These are phyloP conservation scores for Mionectes macconnelli DNA, from an alignment of 2,113 vertebrate species.

Conservation along the genomic window DNA sequence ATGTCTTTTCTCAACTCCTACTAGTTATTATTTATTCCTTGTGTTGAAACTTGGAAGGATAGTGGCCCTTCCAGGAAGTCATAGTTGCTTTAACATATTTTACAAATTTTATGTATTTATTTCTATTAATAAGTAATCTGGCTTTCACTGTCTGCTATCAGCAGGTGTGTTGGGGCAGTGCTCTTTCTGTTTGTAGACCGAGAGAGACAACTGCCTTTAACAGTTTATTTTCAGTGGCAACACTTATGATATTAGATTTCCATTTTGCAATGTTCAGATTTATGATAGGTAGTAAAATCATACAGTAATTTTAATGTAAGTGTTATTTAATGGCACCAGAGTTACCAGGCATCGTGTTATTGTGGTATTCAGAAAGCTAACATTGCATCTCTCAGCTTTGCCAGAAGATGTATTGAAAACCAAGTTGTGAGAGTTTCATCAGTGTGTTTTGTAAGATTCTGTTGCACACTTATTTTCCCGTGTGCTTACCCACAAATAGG, in stretches of 20 bases:
- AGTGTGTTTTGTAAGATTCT: neutral
- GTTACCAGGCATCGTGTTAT: neutral
- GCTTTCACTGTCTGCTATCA: neutral
- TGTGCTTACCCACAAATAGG: neutral
- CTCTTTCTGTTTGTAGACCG: neutral
- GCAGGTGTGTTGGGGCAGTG: neutral
- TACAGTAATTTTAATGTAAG: neutral
- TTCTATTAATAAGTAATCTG: neutral
- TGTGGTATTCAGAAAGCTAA: neutral
- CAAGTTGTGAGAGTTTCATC: neutral
- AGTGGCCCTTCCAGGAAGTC: neutral
- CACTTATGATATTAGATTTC: neutral
- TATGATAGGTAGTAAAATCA: neutral
- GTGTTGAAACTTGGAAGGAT: neutral
- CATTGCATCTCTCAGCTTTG: neutral
- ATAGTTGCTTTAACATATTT: neutral
- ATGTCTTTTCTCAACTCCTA: neutral
- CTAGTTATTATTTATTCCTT: neutral
- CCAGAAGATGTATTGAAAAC: neutral
- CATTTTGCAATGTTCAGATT: neutral
- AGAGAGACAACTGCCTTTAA: neutral
- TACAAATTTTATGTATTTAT: neutral
- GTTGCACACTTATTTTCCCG: neutral
- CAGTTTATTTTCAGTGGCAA: neutral
- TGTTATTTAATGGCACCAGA: neutral